phyloP scores from a whole-genome alignment of 2,888 invertebrate species.

The Eristalis intricaria region DNA sequence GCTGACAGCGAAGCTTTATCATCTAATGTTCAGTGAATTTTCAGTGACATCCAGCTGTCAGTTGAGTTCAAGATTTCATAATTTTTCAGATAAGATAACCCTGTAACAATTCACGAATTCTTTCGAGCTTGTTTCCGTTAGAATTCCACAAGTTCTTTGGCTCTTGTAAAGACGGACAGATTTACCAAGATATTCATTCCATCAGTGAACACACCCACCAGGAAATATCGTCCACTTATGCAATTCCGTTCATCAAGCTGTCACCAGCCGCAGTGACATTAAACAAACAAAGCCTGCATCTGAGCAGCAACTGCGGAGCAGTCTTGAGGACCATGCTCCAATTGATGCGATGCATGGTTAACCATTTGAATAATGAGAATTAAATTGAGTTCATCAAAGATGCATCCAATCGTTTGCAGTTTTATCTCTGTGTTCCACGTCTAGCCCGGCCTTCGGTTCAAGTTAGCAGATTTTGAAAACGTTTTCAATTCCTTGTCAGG shows the following conservation, averaged over 20 bases:
- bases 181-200: not conserved
- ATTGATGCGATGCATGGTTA: slow-evolving; percentile 4
- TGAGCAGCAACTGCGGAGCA: not conserved
- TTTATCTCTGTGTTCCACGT: not conserved
- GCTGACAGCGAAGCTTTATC: not conserved
- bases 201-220: not conserved
- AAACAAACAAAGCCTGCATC: not conserved
- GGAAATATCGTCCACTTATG: not conserved
- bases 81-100: not conserved
- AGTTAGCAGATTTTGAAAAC: not conserved
- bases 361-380: slow-evolving; percentile 3
- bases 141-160: not conserved
- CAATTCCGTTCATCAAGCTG: not conserved
- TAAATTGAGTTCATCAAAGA: slow-evolving; percentile 4
- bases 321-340: not conserved
- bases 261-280: not conserved
- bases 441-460: not conserved
- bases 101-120: not conserved
- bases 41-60: not conserved
- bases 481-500: not conserved
- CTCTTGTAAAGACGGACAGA: not conserved
- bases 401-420: not conserved
- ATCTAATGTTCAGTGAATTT: not conserved
- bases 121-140: not conserved
- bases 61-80: not conserved